These are phyloP conservation scores for Cebidichthys violaceus DNA, from an alignment of 2,113 vertebrate species.

Conservation along the genomic window DNA sequence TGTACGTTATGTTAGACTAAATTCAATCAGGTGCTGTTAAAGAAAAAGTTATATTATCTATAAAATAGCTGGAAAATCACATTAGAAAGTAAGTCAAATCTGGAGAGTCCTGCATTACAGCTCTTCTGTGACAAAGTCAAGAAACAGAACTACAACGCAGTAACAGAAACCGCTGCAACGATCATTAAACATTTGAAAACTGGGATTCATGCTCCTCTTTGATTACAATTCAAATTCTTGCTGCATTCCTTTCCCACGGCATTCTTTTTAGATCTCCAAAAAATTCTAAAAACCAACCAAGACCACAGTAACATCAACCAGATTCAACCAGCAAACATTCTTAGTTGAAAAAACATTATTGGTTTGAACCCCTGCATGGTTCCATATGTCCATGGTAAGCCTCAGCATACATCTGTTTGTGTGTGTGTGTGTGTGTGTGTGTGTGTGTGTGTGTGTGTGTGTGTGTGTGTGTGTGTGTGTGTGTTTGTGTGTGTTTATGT, in stretches of 20 bases:
- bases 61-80: not conserved
- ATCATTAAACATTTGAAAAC: conserved; percentile 41
- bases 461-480: conserved; percentile 17
- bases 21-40: not conserved
- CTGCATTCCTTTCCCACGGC: conserved; percentile 72
- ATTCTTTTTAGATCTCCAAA: conserved; percentile 60
- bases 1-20: no score
- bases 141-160: not conserved
- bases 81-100: not conserved
- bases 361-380: conserved; percentile 63
- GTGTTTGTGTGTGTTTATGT: conserved; percentile 40
- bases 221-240: conserved; percentile 49
- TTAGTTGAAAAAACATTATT: conserved; percentile 57
- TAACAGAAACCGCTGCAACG: conserved; percentile 8
- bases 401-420: conserved; percentile 39
- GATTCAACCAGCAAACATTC: conserved; percentile 51
- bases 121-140: conserved; percentile 8
- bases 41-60: not conserved
- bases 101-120: not conserved
- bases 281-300: conserved; percentile 64
- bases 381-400: conserved; percentile 65
- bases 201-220: conserved; percentile 41
- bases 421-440: conserved; percentile 34
- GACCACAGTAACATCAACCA: conserved; percentile 74
- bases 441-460: conserved; percentile 35